Conservation (phyloP, 2,113 vertebrate species). For the Urocolius indicus region DNA sequence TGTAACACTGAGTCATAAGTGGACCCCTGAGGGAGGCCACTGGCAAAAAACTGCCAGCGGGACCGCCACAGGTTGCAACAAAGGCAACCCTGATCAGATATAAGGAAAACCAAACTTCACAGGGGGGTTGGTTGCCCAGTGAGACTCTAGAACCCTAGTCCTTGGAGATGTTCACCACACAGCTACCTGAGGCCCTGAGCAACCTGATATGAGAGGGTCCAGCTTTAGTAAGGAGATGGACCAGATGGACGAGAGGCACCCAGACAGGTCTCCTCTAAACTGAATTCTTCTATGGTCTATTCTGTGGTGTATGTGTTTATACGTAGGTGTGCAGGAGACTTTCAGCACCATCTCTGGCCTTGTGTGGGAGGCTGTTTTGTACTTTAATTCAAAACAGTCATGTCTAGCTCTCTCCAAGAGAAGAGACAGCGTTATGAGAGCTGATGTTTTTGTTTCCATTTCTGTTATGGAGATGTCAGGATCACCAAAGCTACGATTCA, state of each 20-base stretch:
- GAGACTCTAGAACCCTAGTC: not conserved
- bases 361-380: not conserved
- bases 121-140: not conserved
- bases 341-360: not conserved
- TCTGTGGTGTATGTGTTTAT: not conserved
- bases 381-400: not conserved
- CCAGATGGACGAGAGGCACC: not conserved
- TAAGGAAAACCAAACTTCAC: not conserved
- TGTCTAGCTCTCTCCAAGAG: not conserved
- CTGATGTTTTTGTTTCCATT: not conserved
- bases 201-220: not conserved
- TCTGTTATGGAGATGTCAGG: not conserved
- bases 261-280: not conserved
- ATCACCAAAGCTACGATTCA: not conserved
- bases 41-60: not conserved
- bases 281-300: not conserved
- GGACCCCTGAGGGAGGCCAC: not conserved
- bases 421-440: not conserved
- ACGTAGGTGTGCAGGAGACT: not conserved
- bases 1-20: not conserved
- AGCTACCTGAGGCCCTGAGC: not conserved
- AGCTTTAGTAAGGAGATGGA: not conserved
- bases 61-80: not conserved
- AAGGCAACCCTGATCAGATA: not conserved
- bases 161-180: not conserved